A percentile compares a stretch with the other conserved stretches of the same genome.
Conservation (phyloP, 2,888 invertebrate species). For the Lasioglossum calceatum region DNA sequence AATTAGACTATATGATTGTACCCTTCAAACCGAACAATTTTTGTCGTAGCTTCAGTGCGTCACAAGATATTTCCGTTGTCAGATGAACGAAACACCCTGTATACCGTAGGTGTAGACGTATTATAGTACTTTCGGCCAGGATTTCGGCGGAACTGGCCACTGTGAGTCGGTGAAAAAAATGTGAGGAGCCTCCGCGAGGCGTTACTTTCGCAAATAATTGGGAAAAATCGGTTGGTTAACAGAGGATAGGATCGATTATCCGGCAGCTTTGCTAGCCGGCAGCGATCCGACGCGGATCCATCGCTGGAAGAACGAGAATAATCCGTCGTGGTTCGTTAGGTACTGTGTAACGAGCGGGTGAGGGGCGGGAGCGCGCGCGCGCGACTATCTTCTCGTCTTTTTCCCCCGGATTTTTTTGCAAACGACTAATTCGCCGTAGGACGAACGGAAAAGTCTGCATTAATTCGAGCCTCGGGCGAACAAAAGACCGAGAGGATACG, state of each 20-base stretch:
- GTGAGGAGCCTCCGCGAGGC: background rate
- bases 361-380: too few relatives aligned
- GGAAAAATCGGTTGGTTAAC: background rate
- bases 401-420: background rate
- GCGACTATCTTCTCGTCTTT: background rate
- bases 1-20: too few relatives aligned
- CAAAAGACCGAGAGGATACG: background rate
- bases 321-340: constrained; percentile 24
- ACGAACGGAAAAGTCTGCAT: constrained; percentile 28
- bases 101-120: too few relatives aligned
- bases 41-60: too few relatives aligned
- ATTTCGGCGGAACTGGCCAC: background rate
- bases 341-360: background rate
- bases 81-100: too few relatives aligned
- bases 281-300: background rate
- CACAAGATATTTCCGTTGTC: too few relatives aligned
- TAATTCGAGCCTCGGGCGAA: constrained; percentile 25
- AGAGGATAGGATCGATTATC: background rate
- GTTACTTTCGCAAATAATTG: background rate
- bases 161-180: background rate
- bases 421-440: constrained; percentile 30
- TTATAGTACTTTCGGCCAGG: too few relatives aligned
- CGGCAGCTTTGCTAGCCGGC: background rate
- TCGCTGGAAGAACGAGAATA: background rate
- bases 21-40: too few relatives aligned